Percentiles rank a stretch among this genome's conserved stretches.
phyloP scores from a whole-genome alignment of 2,888 invertebrate genomes.

The Spisula solida region DNA sequence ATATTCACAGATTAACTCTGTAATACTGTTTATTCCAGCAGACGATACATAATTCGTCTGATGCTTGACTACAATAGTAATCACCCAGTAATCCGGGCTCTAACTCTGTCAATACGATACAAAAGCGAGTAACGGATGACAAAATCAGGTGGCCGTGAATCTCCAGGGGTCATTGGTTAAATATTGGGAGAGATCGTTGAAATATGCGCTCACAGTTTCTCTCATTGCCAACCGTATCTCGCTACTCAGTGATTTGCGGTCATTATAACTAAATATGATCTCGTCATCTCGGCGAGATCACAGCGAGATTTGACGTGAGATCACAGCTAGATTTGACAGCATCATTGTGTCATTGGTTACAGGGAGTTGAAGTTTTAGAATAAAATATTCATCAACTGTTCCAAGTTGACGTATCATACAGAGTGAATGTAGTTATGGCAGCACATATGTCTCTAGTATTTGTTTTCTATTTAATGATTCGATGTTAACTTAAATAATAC shows the following conservation, averaged over 20 bases:
- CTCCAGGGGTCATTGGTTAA: conserved; percentile 48
- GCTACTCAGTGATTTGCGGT: not conserved
- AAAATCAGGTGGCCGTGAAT: conserved; percentile 55
- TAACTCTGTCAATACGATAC: conserved; percentile 35
- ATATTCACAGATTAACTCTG: conserved; percentile 35
- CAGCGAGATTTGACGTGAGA: conserved; percentile 24
- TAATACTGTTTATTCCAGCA: conserved; percentile 32
- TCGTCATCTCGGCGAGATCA: conserved; percentile 20
- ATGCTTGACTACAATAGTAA: conserved; percentile 32
- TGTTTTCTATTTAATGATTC: not conserved
- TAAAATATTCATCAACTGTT: not conserved
- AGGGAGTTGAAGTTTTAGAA: not conserved
- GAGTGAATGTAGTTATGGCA: not conserved
- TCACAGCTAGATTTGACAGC: not conserved
- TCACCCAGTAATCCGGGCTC: conserved; percentile 23
- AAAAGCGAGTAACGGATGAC: conserved; percentile 51
- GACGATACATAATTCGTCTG: conserved; percentile 33
- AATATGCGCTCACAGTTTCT: conserved; percentile 11
- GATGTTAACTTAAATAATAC: not conserved
- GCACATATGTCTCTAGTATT: conserved; percentile 13
- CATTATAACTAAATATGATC: conserved; percentile 7
- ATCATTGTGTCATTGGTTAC: not conserved
- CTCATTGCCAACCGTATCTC: not conserved
- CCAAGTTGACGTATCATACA: not conserved
- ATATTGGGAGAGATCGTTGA: conserved; percentile 29